Conservation (phyloP, 35 echinoderm and acorn worm genomes). For the Stichopus chloronotus region DNA sequence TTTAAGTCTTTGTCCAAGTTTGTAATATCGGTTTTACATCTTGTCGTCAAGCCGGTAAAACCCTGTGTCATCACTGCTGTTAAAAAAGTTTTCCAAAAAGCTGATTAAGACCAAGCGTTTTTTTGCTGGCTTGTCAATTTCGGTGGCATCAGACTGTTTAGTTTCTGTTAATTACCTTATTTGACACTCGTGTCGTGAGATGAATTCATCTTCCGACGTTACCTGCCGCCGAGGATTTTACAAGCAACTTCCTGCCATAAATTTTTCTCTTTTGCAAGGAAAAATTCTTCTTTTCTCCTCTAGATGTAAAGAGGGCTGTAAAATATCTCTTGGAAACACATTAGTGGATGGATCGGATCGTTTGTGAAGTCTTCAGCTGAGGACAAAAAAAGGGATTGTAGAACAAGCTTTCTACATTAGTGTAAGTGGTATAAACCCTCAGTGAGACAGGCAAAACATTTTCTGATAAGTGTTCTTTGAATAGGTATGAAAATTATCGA, state of each 20-base stretch:
- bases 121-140: background rate
- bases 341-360: background rate
- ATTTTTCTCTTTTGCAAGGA: background rate
- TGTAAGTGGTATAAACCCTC: too few relatives aligned
- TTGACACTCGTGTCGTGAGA: background rate
- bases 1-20: too few relatives aligned
- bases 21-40: too few relatives aligned
- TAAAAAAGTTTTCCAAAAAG: too few relatives aligned
- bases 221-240: background rate
- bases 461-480: too few relatives aligned
- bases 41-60: too few relatives aligned
- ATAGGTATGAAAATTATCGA: too few relatives aligned
- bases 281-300: background rate
- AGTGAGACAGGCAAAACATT: too few relatives aligned
- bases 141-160: background rate
- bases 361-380: too few relatives aligned
- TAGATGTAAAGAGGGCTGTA: background rate
- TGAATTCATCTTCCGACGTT: background rate
- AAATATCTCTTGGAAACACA: background rate
- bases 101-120: background rate
- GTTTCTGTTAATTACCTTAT: background rate
- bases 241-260: background rate
- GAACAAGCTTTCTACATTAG: too few relatives aligned
- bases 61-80: too few relatives aligned
- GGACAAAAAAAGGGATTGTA: too few relatives aligned